Base-by-base conservation (phyloP, 1,140 invertebrate species). In the Phthorimaea operculella region DNA sequence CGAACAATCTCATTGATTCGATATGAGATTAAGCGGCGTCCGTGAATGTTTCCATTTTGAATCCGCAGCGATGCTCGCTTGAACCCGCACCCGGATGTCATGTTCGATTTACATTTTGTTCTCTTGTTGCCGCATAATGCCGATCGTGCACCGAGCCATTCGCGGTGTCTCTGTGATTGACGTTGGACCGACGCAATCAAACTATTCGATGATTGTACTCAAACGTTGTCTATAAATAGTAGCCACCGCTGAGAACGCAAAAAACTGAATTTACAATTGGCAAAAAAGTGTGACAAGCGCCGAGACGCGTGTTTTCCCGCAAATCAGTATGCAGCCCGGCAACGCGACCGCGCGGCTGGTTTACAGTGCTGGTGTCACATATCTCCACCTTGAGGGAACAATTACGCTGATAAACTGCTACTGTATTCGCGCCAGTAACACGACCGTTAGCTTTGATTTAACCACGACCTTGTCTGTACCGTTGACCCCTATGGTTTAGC, bases 31-130 rank as follows among this genome's bases (percentile, higher is more conserved):
- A 75, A 67, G 56, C 61, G 58, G 65, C 68, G 64, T 66, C 64
- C 70, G 60, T 69, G 64, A 69, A 78, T 71, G 72, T 77, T 73
- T 73, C 70, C 74, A 72, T 75, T 75, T 71, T 67, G 66, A 71
- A 68, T 79, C 64, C 58, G 74, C 66, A 63, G 62, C 69, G 63
- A 70, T 70, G 69, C 58, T 59, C 60, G 60, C 59, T 68, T 78
- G 73, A 75, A 74, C 72, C 69, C 58, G 72, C 75, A 75, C 71
- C 76, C 74, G 75, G 75, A 82, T 78, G 76, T 78, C 75, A 69
- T 76, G 71, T 74, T 73, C 51, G 57, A 60, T 70, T 71, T 70
- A 70, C 68, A 73, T 71, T 71, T 66, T 63, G 69, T 66, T 61
- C 64, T 69, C 58, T 70, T 64, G 70, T 72, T 69, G 58, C 57